phyloP scores from a whole-genome alignment of 64 coral and sea anemone species.

The Trachythela sp. region DNA sequence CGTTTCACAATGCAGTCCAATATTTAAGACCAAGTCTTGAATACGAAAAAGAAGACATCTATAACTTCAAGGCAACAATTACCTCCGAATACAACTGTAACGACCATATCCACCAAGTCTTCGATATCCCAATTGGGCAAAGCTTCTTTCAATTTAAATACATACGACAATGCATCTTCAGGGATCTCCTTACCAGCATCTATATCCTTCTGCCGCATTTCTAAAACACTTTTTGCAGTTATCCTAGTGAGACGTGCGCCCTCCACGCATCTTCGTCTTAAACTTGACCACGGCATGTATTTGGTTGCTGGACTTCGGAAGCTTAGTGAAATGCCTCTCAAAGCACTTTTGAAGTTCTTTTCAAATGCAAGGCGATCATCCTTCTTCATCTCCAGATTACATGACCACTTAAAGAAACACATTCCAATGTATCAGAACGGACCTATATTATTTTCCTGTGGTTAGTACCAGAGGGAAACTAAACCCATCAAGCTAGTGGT shows the following conservation, averaged over 20 bases:
- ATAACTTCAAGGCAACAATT: not conserved
- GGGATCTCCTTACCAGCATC: not conserved
- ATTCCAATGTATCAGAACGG: not conserved
- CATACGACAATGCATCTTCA: not conserved
- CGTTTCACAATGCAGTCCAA: too few species aligned
- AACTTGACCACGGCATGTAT: not conserved
- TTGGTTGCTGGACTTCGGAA: not conserved
- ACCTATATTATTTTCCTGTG: too few species aligned
- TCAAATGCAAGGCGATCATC: not conserved
- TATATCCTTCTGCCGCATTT: not conserved
- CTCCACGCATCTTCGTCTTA: not conserved
- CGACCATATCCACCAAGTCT: not conserved
- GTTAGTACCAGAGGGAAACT: too few species aligned
- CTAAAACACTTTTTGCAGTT: not conserved
- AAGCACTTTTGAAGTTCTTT: not conserved
- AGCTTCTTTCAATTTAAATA: not conserved
- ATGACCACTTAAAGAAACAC: not conserved
- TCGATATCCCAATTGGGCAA: not conserved
- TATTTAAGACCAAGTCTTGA: too few species aligned
- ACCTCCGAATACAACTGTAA: constrained; percentile 11
- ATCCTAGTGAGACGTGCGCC: not conserved
- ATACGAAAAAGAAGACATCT: not conserved
- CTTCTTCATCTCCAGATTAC: not conserved
- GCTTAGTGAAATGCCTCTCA: not conserved
- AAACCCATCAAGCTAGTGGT: too few species aligned